Evolutionary conservation across 2,888 invertebrate genomes (phyloP).

Genomic region (Odontomyia ornata): DNA sequence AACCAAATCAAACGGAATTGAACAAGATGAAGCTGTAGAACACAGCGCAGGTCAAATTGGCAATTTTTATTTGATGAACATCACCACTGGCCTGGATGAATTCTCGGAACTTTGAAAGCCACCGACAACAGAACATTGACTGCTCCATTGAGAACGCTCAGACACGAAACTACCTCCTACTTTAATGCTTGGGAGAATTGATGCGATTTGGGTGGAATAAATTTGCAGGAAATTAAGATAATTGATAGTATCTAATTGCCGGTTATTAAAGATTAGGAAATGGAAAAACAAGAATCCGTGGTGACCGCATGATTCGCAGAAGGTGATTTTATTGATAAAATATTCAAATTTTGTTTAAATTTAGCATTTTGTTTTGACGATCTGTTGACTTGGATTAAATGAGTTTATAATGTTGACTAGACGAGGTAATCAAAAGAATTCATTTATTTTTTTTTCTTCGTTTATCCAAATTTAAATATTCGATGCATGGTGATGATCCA

Average conservation of each 20-base stretch:
- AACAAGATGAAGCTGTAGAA: constrained; percentile 1
- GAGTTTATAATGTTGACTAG: too few relatives aligned
- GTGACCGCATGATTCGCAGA: constrained; percentile 13
- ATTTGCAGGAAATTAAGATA: constrained; percentile 30
- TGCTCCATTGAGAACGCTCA: not conserved
- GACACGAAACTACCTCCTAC: not conserved
- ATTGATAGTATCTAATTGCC: constrained; percentile 29
- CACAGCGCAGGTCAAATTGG: not conserved
- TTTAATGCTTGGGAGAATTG: not conserved
- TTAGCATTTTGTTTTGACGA: not conserved
- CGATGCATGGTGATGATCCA: too few relatives aligned
- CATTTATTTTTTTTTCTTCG: too few relatives aligned
- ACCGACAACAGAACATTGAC: not conserved
- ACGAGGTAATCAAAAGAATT: too few relatives aligned
- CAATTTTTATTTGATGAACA: constrained; percentile 21
- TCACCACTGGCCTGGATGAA: not conserved
- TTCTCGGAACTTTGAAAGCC: constrained; percentile 23
- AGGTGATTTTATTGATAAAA: not conserved
- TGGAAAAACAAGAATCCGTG: not conserved
- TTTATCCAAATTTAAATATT: too few relatives aligned
- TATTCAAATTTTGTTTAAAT: not conserved
- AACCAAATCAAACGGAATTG: constrained; percentile 1
- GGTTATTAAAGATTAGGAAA: constrained; percentile 26
- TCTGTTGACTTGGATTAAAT: too few relatives aligned
- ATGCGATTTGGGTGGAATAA: constrained; percentile 22